Conservation (phyloP, 2,888 invertebrate genomes). For the Mesochorus sp. region DNA sequence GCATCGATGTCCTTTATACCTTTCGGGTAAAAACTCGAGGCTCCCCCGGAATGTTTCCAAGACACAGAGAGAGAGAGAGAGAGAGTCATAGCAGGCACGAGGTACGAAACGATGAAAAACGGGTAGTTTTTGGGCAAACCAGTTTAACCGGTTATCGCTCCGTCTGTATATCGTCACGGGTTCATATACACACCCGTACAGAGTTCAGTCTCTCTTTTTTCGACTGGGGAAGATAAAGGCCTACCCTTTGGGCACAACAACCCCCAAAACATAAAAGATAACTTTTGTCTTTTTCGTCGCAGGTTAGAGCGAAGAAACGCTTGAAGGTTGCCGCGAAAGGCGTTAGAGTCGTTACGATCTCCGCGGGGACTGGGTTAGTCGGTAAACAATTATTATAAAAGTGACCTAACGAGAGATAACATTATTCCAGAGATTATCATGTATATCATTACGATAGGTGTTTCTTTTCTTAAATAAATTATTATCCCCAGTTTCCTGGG, state of each 20-base stretch:
- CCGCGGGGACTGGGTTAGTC: no score
- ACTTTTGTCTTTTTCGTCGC: slow-evolving; percentile 70
- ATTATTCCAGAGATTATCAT: no score
- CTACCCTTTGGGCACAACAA: slow-evolving; percentile 56
- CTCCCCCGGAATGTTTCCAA: slow-evolving; percentile 16
- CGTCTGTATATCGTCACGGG: slow-evolving; percentile 30
- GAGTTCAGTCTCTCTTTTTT: slow-evolving; percentile 21
- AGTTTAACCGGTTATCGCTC: slow-evolving; percentile 75
- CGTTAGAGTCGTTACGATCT: not conserved
- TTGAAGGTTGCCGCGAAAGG: not conserved
- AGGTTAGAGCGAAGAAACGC: slow-evolving; percentile 20
- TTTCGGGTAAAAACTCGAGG: not conserved
- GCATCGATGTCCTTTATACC: slow-evolving; percentile 28
- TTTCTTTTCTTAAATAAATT: no score
- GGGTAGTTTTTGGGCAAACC: slow-evolving; percentile 77
- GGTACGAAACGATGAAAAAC: slow-evolving; percentile 63
- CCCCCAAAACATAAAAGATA: slow-evolving; percentile 63
- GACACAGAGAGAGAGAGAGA: no score
- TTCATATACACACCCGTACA: slow-evolving; percentile 11
- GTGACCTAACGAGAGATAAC: no score
- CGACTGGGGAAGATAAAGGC: slow-evolving; percentile 1
- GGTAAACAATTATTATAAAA: no score
- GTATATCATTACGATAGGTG: no score
- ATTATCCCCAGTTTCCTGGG: no score
- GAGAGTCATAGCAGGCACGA: slow-evolving; percentile 30